Evolutionary conservation across 2,888 invertebrate species (phyloP).

Genomic region (Linnaemya tessellans): DNA sequence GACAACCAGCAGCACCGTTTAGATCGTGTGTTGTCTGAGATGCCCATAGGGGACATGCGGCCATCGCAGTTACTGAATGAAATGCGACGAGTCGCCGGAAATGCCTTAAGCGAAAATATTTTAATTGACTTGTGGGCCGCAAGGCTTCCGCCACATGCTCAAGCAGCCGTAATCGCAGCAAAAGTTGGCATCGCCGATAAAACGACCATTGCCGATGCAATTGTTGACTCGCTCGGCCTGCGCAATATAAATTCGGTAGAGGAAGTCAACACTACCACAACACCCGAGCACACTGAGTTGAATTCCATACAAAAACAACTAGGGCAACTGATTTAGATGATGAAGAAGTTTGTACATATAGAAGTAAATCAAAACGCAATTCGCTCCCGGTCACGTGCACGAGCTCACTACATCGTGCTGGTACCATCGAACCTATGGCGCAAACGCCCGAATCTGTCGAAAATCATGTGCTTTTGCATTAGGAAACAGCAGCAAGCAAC

Average conservation of each 20-base stretch:
- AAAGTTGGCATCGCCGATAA: conserved; percentile 48
- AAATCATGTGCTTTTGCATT: conserved; percentile 14
- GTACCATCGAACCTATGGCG: conserved; percentile 29
- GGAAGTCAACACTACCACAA: conserved; percentile 8
- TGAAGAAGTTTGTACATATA: background rate
- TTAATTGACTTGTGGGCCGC: conserved; percentile 54
- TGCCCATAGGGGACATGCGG: conserved; percentile 41
- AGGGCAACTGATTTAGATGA: background rate
- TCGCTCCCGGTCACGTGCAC: background rate
- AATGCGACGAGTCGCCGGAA: conserved; percentile 56
- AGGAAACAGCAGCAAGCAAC: background rate
- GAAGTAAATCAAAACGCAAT: background rate
- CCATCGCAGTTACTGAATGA: conserved; percentile 46
- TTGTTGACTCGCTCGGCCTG: conserved; percentile 39
- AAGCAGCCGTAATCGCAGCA: conserved; percentile 54
- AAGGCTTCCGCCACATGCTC: conserved; percentile 55
- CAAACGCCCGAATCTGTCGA: conserved; percentile 7
- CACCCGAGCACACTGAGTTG: conserved; percentile 13
- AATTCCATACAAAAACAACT: conserved; percentile 12
- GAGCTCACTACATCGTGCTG: conserved; percentile 17
- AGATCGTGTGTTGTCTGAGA: conserved; percentile 38
- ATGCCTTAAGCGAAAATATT: conserved; percentile 44
- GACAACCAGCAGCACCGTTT: conserved; percentile 52
- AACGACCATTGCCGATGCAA: conserved; percentile 44
- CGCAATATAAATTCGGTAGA: conserved; percentile 14